Conservation (phyloP, 2,888 invertebrate species). For the Masnerella sp. region DNA sequence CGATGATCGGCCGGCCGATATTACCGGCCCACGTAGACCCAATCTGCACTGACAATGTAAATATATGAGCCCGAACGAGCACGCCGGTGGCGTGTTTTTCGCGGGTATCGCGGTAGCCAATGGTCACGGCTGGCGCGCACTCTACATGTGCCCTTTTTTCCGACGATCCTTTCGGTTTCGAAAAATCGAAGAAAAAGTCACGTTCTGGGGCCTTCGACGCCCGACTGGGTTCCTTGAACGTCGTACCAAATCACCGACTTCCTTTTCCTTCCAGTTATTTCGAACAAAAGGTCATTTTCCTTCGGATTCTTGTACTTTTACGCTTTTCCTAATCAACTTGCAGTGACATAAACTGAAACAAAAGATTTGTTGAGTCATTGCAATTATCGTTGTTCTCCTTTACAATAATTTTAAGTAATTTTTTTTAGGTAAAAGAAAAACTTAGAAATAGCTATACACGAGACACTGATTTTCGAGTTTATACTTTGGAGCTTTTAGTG, state of each 20-base stretch:
- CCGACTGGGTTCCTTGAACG: conserved; percentile 46
- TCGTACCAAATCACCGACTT: conserved; percentile 40
- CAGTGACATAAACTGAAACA: too few relatives aligned
- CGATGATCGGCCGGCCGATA: conserved; percentile 43
- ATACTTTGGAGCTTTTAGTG: too few relatives aligned
- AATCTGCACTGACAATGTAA: conserved; percentile 64
- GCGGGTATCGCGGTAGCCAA: conserved; percentile 69
- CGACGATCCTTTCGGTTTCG: conserved; percentile 66
- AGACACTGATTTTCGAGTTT: too few relatives aligned
- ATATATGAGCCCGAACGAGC: conserved; percentile 66
- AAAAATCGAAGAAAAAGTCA: conserved; percentile 66
- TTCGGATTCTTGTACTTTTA: background rate
- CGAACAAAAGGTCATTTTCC: conserved; percentile 22
- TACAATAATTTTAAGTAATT: too few relatives aligned
- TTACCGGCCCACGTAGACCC: conserved; percentile 41
- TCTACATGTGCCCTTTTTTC: conserved; percentile 66
- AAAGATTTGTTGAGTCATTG: too few relatives aligned
- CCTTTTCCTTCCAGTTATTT: conserved; percentile 31
- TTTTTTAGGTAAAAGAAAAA: too few relatives aligned
- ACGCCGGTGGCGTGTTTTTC: conserved; percentile 68
- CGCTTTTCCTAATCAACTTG: conserved; percentile 19
- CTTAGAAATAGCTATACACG: too few relatives aligned
- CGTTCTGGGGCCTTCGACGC: conserved; percentile 47
- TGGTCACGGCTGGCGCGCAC: conserved; percentile 68
- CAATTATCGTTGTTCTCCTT: too few relatives aligned